Evolutionary conservation across 2,888 invertebrate genomes (phyloP).

Genomic region (Orthonevra nobilis): DNA sequence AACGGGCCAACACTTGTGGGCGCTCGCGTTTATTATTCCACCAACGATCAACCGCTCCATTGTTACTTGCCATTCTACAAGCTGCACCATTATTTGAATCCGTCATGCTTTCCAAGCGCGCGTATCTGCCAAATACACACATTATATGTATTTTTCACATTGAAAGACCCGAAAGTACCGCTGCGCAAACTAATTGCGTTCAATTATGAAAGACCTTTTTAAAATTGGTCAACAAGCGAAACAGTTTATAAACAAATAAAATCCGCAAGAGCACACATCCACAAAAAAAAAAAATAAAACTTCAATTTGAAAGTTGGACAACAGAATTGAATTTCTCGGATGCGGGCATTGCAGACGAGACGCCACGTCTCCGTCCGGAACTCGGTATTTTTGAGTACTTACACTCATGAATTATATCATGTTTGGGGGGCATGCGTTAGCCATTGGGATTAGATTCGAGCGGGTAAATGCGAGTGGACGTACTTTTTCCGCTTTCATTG

Average conservation of each 20-base stretch:
- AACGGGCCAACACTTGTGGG: neutral
- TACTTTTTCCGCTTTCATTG: conserved; percentile 33
- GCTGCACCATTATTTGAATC: conserved; percentile 24
- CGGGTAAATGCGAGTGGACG: no score
- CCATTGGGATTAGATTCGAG: neutral
- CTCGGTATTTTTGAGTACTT: neutral
- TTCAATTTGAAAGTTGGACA: conserved; percentile 39
- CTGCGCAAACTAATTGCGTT: conserved; percentile 60
- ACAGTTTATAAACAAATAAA: conserved; percentile 17
- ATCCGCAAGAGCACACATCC: conserved; percentile 8
- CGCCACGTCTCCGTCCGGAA: conserved; percentile 13
- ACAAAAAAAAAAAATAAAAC: conserved; percentile 1
- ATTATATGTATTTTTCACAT: conserved; percentile 33
- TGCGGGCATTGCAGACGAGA: no score
- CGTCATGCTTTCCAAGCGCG: conserved; percentile 51
- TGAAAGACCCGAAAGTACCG: conserved; percentile 20
- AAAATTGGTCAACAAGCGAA: conserved; percentile 25
- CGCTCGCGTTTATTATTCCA: conserved; percentile 48
- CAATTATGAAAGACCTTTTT: conserved; percentile 47
- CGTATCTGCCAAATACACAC: conserved; percentile 50
- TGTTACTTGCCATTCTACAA: no score
- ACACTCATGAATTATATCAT: conserved; percentile 19
- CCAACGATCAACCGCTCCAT: conserved; percentile 20
- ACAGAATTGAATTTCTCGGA: conserved; percentile 27
- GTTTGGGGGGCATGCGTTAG: conserved; percentile 15